Conservation (phyloP, 2,797 vertebrate genomes). For the Podargus strigoides region DNA sequence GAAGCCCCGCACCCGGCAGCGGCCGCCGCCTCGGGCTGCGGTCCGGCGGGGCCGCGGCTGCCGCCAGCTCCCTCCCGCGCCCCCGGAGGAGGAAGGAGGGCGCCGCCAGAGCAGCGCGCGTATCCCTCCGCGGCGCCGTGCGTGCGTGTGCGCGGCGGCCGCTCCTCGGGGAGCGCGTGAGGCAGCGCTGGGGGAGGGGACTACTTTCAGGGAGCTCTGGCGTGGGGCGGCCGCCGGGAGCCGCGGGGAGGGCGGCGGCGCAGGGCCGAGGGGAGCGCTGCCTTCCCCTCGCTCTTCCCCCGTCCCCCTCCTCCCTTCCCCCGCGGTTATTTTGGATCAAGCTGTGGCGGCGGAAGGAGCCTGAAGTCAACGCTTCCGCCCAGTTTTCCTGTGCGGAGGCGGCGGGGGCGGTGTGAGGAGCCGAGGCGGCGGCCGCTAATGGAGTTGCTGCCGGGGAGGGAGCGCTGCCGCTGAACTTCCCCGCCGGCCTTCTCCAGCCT, state of each 20-base stretch:
- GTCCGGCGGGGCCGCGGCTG: too few relatives aligned
- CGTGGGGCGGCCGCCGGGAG: background rate
- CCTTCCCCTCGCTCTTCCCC: background rate
- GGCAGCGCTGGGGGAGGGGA: slow-evolving; percentile 31
- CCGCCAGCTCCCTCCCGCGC: too few relatives aligned
- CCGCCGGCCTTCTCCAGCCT: background rate
- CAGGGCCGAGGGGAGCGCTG: background rate
- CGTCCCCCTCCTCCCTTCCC: background rate
- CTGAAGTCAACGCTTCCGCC: slow-evolving; percentile 74
- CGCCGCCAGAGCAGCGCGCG: rapidly evolving
- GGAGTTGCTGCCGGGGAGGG: slow-evolving; percentile 71
- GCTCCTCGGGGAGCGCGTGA: slow-evolving; percentile 22
- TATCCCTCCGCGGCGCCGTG: slow-evolving; percentile 49
- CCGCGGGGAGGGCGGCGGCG: background rate
- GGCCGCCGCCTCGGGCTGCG: too few relatives aligned
- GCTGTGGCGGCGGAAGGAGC: slow-evolving; percentile 72
- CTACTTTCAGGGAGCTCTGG: slow-evolving; percentile 71
- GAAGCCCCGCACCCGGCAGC: too few relatives aligned
- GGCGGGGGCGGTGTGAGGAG: background rate
- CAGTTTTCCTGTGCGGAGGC: slow-evolving; percentile 38
- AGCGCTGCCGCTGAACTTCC: slow-evolving; percentile 3
- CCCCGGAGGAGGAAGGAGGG: background rate
- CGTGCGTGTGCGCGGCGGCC: background rate
- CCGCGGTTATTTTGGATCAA: slow-evolving; percentile 33
- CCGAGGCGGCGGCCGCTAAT: slow-evolving; percentile 71